Evolutionary conservation across 2,797 vertebrate genomes (phyloP), one percentile per base, ranked within the genome.

Genomic region (Hoplostethus mediterraneus): DNA sequence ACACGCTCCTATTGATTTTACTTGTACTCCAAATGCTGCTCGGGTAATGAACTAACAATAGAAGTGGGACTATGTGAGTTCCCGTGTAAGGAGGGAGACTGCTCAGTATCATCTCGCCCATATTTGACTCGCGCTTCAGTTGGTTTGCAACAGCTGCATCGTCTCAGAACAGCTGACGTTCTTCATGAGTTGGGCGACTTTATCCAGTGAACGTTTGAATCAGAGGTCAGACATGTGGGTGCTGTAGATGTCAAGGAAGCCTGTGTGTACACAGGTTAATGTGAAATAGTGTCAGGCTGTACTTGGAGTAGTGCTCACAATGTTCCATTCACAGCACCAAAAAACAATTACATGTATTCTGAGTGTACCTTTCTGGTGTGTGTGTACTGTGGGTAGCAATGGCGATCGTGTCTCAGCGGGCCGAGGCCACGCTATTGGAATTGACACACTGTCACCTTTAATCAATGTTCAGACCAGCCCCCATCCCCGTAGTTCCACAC

Each of bases 401-500:
- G 63, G 67, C 6, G 30, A 67, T 82, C 87, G 54, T 48, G 54
- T 79, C 67, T 79, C 62, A 52, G 52, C 59, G 73, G 75, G 75
- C 67, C 44, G 79, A 86, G 86, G 78, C 76, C 74, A 80, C 62
- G 51, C 84, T 82, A 89, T 93, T 87, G 86, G 87, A 93, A 91
- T 89, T 93, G 94, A 94, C 87, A 94, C 87, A 12, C 86, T 93
- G 93, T 93, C 94, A 85, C 85, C 57, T 90, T 83, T 67, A 82
- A 94, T 94, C 91, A 93, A 80, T 64, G 82, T 92, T 90, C 74
- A 83, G 80, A 75, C 54, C 69, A 77, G 52, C 70, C 54, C 31
- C 87, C 88, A 71, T 78, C 73, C 57, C 79, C 78, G 44, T 79
- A 49, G 45, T 75, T 71, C 73, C 77, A 67, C 72, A 21, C 21